Base-by-base conservation (phyloP, 2,888 invertebrate genomes). In the Ophraella communa region DNA sequence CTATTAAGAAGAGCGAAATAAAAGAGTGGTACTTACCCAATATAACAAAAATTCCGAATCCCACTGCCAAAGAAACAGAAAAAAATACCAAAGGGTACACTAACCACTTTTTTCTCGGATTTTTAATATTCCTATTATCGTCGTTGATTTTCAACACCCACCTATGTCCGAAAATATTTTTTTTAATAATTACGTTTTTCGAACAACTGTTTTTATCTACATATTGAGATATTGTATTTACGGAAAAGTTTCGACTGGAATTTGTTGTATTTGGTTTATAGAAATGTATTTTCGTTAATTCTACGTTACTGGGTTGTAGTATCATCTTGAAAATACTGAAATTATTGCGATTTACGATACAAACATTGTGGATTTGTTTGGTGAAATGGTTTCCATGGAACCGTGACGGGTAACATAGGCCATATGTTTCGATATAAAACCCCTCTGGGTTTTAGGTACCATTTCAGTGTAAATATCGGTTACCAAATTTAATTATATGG, bases 111-210 rank as follows among this genome's bases (percentile, higher is more conserved):
- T 61, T 7, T 14, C 57, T 66, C 20, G 68, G 24, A 23, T 64
- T 70, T 58, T 71, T 11, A 30, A 8, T 35, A 67, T 61, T 14
- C 67, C 69, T n/a, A 11, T 65, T 67, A n/a, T 54, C 68, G 64
- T 82, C 80, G 71, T 82, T 82, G 27, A 82, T 77, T 66, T 78
- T 79, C 63, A 82, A 62, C n/a, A 82, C 78, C 80, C 81, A 82
- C 66, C 74, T 75, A 42, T 80, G 79, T 3, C 82, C 80, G 66
- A 82, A 81, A 35, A 82, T 71, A 57, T 80, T 81, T 61, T 74
- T 78, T 68, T 79, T 80, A 11, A 81, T 80, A 30, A 80, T 70
- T 10, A 75, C 72, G 58, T 78, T 77, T 60, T 69, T 74, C 62
- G 77, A 75, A 52, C 71, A 65, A 47, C 67, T 61, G 44, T 78